Conservation (phyloP, 2,113 vertebrate genomes). For the Stercorarius parasiticus region DNA sequence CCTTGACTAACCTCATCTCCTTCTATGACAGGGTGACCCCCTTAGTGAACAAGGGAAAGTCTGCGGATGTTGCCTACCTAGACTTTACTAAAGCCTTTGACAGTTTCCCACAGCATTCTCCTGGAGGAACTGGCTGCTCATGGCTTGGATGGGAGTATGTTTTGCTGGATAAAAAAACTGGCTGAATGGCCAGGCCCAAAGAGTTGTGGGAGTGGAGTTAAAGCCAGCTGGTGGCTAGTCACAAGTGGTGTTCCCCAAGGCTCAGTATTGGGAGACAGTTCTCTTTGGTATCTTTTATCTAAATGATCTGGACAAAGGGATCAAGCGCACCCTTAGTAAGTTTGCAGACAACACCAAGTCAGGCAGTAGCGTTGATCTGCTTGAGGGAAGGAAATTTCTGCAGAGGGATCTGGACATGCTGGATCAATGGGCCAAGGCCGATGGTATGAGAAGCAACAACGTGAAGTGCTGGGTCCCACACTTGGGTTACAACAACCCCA, state of each 20-base stretch:
- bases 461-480: background rate
- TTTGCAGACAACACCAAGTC: background rate
- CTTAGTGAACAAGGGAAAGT: background rate
- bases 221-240: background rate
- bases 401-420: background rate
- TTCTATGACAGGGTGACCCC: background rate
- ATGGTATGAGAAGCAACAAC: background rate
- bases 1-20: background rate
- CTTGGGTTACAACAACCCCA: background rate
- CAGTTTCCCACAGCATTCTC: background rate
- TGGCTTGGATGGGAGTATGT: accelerated
- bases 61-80: too few relatives aligned
- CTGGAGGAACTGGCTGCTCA: background rate
- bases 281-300: background rate
- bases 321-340: too few relatives aligned
- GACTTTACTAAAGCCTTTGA: background rate
- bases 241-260: background rate
- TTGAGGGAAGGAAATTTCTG: background rate
- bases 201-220: background rate
- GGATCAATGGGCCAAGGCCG: accelerated
- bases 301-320: background rate
- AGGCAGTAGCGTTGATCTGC: accelerated
- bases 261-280: too few relatives aligned
- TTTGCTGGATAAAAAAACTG: background rate
- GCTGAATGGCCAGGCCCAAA: too few relatives aligned